Base-by-base conservation (phyloP, 2,888 invertebrate genomes). In the Drosophila seclusa region DNA sequence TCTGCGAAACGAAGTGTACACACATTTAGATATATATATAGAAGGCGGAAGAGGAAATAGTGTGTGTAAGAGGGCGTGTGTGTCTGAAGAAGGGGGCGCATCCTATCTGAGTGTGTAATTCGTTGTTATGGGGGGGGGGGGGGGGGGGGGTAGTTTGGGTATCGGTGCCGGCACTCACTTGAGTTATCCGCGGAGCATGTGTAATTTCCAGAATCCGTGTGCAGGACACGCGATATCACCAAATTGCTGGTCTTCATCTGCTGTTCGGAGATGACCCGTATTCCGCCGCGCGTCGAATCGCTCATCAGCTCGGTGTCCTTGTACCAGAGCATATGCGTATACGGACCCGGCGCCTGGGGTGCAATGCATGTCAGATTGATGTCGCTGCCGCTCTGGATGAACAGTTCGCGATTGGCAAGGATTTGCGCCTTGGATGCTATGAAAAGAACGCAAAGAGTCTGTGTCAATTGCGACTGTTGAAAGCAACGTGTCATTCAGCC, bases 351-450 rank as follows among this genome's bases (percentile, higher is more conserved):
- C 79, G 96, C 94, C 94, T 97, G 95, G 89, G 96, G 95, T 75
- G 97, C 97, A 91, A 97, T 95, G 94, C 97, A 97, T 90, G 97
- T 98, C 93, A 98, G 95, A 94, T 97, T 98, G 94, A 98, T 97
- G 94, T 97, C 97, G 91, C 97, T 97, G 86, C 97, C 97, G 91
- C 97, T 97, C 92, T 97, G 96, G 93, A 98, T 97, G 94, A 96
- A 97, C 92, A 97, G 94, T 94, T 97, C 97, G 38, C 96, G 95
- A 91, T 97, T 97, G 52, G 97, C 96, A 92, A 96, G 94, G 92
- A 98, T 98, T 94, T 97, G 96, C 83, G 98, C 97, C 93, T 96
- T 96, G 88, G 97, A 97, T 92, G 97, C 98, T 98, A 95, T 58
- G 58, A 74, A 78, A 57, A 55, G 38, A 64, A 32, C 40, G 16